Evolutionary conservation across 2,113 vertebrate genomes (phyloP).

Genomic region (Lichenostomus cassidix): DNA sequence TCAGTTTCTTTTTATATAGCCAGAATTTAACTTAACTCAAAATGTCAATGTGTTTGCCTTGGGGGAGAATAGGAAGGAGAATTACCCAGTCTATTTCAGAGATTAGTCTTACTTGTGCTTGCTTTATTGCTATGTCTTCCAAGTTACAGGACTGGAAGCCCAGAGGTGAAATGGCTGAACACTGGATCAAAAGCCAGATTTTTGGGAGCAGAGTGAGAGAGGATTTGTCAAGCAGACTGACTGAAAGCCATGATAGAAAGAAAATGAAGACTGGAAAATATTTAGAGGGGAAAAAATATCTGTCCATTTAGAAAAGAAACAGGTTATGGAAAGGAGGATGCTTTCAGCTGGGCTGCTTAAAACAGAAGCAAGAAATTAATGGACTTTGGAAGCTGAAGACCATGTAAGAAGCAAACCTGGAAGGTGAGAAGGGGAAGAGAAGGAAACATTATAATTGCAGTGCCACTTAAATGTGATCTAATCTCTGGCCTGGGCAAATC

Average conservation of each 20-base stretch:
- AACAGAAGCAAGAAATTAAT: neutral
- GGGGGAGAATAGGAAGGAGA: conserved; percentile 18
- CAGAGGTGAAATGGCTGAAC: conserved; percentile 34
- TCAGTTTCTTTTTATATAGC: conserved; percentile 17
- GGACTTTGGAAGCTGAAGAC: neutral
- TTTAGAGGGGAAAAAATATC: neutral
- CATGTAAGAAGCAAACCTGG: neutral
- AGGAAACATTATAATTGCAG: neutral
- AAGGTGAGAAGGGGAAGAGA: neutral
- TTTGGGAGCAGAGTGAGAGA: neutral
- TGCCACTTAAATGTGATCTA: neutral
- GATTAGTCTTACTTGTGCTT: conserved; percentile 44
- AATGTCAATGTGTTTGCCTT: conserved; percentile 38
- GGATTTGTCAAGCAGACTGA: neutral
- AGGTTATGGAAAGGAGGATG: neutral
- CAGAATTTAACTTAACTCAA: conserved; percentile 37
- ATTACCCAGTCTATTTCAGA: conserved; percentile 35
- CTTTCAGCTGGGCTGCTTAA: neutral
- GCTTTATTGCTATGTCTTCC: conserved; percentile 15
- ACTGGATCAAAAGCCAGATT: conserved; percentile 9
- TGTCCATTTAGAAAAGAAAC: neutral
- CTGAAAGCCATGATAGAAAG: neutral
- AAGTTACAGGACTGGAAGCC: conserved; percentile 34
- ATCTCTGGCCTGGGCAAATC: neutral
- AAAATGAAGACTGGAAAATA: conserved; percentile 19